Evolutionary conservation across 1,140 invertebrate species (phyloP), one percentile per base, ranked within the genome.

Genomic region (Bombus ignitus): DNA sequence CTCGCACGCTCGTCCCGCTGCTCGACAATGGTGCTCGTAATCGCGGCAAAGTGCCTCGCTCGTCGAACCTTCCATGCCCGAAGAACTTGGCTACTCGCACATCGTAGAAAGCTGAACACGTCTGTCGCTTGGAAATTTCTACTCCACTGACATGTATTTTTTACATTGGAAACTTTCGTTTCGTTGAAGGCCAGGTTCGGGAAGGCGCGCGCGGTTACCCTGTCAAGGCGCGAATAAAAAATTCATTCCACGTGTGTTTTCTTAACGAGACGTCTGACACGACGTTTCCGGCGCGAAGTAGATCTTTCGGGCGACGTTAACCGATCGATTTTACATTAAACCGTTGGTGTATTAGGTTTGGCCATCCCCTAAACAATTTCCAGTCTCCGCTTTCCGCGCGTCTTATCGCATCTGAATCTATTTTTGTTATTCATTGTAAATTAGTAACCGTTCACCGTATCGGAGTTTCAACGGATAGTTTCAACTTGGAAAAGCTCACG

Each of bases 1-100:
- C 74, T 37, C 53, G 35, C 13, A 35, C n/a, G 76, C 39, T 35
- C 25, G 39, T 62, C 76, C n/a, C 59, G 37, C 77, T 4, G n/a
- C 42, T 18, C 15, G 62, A 44, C 81, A 59, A 77, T 77, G 22
- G 42, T 44, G 42, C 25, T 47, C 25, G 77, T 35, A 68, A 68
- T 68, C 77, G 62, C 62, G 42, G 25, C 35, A 44, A 25, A 32
- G 59, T 62, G 65, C 81, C 72, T 88, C 59, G 44, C 53, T 62
- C 59, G 62, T 85, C 79, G 85, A 73, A 87, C 37, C 74, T 85
- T 86, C 73, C 79, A 75, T 68, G 68, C 81, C 70, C 78, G 85
- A 81, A 81, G 25, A 57, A 35, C 35, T 76, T 39, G 0, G 57
- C 35, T 8, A 5, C 44, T 10, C 32, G 35, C 70, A 3, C 35